A percentile compares a stretch with the other conserved stretches of the same genome.
These are phyloP conservation scores for Dasypogon diadema DNA, from an alignment of 2,888 invertebrate genomes.

Conservation along the genomic window DNA sequence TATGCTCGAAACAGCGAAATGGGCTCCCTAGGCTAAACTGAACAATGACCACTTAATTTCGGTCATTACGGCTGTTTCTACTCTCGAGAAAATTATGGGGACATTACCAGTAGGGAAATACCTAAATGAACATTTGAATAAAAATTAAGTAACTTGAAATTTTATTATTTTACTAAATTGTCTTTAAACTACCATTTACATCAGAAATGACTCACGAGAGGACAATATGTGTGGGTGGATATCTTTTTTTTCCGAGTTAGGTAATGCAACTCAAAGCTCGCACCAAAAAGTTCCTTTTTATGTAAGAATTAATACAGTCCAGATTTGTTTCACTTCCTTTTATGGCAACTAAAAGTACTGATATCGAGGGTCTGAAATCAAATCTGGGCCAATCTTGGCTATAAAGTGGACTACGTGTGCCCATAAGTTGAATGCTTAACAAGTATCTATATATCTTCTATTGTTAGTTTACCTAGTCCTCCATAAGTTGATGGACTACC, in stretches of 20 bases:
- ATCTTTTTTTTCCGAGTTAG: no score
- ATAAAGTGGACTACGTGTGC: slow-evolving; percentile 42
- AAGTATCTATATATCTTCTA: slow-evolving; percentile 21
- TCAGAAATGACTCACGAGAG: no score
- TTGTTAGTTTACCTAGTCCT: slow-evolving; percentile 14
- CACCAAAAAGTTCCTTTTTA: no score
- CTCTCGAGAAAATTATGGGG: neutral
- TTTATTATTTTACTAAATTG: no score
- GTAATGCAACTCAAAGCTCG: no score
- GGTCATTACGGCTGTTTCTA: neutral
- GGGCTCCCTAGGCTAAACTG: neutral
- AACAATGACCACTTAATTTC: slow-evolving; percentile 24
- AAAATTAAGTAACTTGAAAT: neutral
- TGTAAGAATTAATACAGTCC: no score
- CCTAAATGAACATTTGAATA: neutral
- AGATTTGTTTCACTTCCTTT: neutral
- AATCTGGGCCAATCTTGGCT: slow-evolving; percentile 26
- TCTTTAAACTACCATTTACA: no score
- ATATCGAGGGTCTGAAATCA: neutral
- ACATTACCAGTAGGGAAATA: slow-evolving; percentile 4
- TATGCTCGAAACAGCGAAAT: no score
- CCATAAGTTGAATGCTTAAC: slow-evolving; percentile 42
- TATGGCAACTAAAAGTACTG: slow-evolving; percentile 2
- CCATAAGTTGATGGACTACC: slow-evolving; percentile 26
- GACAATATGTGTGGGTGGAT: no score